These are phyloP conservation scores for Petrocephalus microphthalmus DNA, from an alignment of 2,113 vertebrate genomes.

Conservation along the genomic window DNA sequence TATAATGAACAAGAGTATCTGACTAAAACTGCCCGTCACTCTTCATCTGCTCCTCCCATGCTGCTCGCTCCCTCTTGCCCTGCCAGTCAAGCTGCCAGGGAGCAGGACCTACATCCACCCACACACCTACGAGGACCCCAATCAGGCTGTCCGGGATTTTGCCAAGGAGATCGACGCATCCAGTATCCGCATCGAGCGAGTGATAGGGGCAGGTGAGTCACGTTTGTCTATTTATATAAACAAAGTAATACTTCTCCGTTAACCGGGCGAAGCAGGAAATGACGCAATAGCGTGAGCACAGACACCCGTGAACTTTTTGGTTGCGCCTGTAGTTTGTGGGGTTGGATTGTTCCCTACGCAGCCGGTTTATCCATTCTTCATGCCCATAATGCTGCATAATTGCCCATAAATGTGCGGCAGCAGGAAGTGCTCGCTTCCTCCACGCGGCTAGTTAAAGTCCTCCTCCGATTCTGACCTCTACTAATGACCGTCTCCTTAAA, in stretches of 20 bases:
- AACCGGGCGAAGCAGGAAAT: not conserved
- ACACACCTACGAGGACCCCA: slow-evolving; percentile 72
- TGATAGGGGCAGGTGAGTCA: slow-evolving; percentile 66
- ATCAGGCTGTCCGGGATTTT: slow-evolving; percentile 70
- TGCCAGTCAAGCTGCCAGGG: slow-evolving; percentile 66
- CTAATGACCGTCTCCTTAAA: not conserved
- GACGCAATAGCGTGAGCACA: not conserved
- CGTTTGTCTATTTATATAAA: not conserved
- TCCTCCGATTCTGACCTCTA: not conserved
- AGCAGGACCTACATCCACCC: slow-evolving; percentile 70
- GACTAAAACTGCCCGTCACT: not conserved
- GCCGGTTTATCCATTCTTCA: not conserved
- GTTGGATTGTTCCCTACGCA: not conserved
- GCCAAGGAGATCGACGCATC: slow-evolving; percentile 74
- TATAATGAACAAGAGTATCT: not conserved
- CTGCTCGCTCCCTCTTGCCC: not conserved
- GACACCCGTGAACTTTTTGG: not conserved
- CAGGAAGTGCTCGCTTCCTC: not conserved
- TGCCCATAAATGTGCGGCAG: not conserved
- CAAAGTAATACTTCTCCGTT: not conserved
- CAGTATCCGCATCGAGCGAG: slow-evolving; percentile 69
- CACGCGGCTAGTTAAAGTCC: not conserved
- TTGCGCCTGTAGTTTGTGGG: not conserved
- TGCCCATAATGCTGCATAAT: not conserved
- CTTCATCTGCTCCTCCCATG: not conserved